phyloP scores from a whole-genome alignment of 2,113 vertebrate genomes.

The Aptenodytes forsteri region DNA sequence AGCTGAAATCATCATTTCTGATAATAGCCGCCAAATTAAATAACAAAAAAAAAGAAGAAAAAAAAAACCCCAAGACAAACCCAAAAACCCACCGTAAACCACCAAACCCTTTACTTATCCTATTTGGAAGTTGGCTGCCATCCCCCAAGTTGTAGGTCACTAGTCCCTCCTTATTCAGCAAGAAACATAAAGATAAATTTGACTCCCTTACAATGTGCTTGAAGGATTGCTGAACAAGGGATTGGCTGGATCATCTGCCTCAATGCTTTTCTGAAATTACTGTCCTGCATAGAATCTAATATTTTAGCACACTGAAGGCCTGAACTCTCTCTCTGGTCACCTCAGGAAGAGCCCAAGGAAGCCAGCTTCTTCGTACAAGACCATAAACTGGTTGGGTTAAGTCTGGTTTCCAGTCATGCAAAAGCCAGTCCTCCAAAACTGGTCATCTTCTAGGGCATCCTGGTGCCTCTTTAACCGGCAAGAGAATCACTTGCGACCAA shows the following conservation, averaged over 20 bases:
- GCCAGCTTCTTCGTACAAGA: neutral
- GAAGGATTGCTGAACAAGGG: neutral
- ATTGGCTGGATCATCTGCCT: neutral
- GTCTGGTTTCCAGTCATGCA: neutral
- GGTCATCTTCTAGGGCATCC: too few relatives aligned
- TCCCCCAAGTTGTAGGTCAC: neutral
- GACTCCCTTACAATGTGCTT: neutral
- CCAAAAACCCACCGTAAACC: fast-evolving
- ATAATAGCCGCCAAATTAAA: neutral
- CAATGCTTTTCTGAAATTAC: neutral
- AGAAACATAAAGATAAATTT: neutral
- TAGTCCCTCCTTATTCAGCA: neutral
- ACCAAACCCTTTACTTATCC: neutral
- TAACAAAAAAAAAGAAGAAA: neutral
- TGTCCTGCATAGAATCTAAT: neutral
- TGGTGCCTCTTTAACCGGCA: neutral
- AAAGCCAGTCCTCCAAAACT: neutral
- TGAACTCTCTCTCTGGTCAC: neutral
- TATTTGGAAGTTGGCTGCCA: neutral
- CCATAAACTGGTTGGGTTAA: neutral
- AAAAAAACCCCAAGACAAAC: neutral
- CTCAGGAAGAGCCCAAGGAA: neutral
- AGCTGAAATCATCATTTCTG: neutral
- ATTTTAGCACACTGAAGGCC: neutral
- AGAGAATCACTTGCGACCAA: neutral